phyloP scores from a whole-genome alignment of 35 echinoderm and acorn worm genomes.

The Strongylocentrotus purpuratus region DNA sequence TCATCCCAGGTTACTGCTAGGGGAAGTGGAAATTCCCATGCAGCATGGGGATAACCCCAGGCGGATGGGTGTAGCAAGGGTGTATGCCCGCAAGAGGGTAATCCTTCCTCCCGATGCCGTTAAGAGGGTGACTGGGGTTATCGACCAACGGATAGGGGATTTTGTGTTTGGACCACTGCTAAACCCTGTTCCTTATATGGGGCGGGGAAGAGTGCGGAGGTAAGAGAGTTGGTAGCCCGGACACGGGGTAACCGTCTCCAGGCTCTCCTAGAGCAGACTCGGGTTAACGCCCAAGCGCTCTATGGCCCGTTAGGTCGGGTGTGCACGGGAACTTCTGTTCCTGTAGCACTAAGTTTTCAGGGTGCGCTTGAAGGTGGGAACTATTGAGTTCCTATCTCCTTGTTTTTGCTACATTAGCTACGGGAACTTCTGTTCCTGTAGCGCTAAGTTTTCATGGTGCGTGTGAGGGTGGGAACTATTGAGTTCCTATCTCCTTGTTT shows the following conservation, averaged over 20 bases:
- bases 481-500: too few species aligned
- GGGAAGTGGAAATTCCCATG: slow-evolving; percentile 24
- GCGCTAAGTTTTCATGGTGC: too few species aligned
- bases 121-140: slow-evolving; percentile 3
- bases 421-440: too few species aligned
- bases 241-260: not conserved
- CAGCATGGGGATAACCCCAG: not conserved
- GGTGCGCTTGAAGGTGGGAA: not conserved
- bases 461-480: too few species aligned
- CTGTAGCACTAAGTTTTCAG: too few species aligned
- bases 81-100: not conserved
- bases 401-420: not conserved
- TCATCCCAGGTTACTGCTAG: not conserved
- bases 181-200: not conserved
- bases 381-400: not conserved
- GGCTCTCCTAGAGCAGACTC: not conserved
- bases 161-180: slow-evolving; percentile 51
- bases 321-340: not conserved
- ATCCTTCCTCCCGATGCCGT: slow-evolving; percentile 51
- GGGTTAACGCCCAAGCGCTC: not conserved
- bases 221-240: not conserved
- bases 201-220: not conserved
- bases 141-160: slow-evolving; percentile 9
- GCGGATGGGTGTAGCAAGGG: not conserved
- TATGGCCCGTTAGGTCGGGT: not conserved